phyloP scores from a whole-genome alignment of 2,888 invertebrate species.

The Ethmia dodecea region DNA sequence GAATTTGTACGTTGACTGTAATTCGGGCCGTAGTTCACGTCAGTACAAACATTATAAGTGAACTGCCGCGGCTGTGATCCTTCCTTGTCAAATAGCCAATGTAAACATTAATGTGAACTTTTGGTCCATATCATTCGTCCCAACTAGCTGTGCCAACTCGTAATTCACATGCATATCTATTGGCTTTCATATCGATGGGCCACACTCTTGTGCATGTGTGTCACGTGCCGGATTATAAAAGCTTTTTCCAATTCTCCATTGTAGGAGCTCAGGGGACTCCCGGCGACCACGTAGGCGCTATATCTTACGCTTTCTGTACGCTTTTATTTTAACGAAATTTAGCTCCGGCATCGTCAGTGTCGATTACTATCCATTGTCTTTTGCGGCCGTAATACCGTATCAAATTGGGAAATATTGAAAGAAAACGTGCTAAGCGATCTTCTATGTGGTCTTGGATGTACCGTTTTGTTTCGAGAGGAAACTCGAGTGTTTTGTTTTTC shows the following conservation, averaged over 20 bases:
- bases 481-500: slow-evolving; percentile 9
- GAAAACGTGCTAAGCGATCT: slow-evolving; percentile 64
- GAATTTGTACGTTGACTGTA: too few species aligned
- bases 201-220: slow-evolving; percentile 68
- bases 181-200: too few species aligned
- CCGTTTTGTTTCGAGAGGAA: slow-evolving; percentile 23
- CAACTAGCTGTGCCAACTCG: too few species aligned
- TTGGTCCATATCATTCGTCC: too few species aligned
- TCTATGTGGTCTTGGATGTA: slow-evolving; percentile 39
- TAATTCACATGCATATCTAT: too few species aligned
- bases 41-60: too few species aligned
- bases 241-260: slow-evolving; percentile 77
- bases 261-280: slow-evolving; percentile 57
- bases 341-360: slow-evolving; percentile 54
- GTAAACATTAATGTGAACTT: too few species aligned
- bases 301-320: slow-evolving; percentile 72
- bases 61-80: too few species aligned
- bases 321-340: slow-evolving; percentile 78
- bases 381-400: slow-evolving; percentile 55
- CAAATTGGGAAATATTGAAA: slow-evolving; percentile 75
- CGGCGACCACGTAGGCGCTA: slow-evolving; percentile 74
- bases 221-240: slow-evolving; percentile 77
- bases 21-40: too few species aligned
- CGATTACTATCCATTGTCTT: slow-evolving; percentile 74
- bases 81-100: too few species aligned